Conservation (phyloP, 2,888 invertebrate genomes). For the Coecobrya sp. region DNA sequence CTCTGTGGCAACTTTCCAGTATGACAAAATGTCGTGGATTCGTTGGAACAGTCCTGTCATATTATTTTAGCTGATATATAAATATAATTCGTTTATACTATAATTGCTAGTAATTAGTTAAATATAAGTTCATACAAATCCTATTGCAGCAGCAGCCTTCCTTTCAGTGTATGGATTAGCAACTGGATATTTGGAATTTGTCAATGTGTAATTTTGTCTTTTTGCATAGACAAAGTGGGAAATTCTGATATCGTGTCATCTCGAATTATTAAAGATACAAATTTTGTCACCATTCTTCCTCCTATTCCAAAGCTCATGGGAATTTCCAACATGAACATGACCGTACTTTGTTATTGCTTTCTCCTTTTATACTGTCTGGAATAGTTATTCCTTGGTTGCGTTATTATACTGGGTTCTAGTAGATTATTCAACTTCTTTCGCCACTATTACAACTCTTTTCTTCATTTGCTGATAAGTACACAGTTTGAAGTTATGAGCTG, state of each 20-base stretch:
- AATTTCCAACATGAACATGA: constrained; percentile 45
- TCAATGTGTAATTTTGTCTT: not conserved
- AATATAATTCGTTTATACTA: too few species aligned
- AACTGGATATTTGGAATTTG: not conserved
- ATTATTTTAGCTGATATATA: too few species aligned
- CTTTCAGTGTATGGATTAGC: not conserved
- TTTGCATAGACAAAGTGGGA: constrained; percentile 48
- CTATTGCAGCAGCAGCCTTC: too few species aligned
- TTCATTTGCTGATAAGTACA: not conserved
- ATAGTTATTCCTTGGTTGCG: not conserved
- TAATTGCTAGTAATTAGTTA: too few species aligned
- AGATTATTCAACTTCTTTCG: not conserved
- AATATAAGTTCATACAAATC: too few species aligned
- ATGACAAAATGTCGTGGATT: constrained; percentile 12
- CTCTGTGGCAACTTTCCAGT: constrained; percentile 3
- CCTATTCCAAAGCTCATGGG: constrained; percentile 54
- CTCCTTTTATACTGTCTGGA: not conserved
- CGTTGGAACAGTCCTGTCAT: too few species aligned
- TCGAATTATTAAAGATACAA: constrained; percentile 59
- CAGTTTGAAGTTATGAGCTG: constrained; percentile 12
- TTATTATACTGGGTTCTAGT: not conserved
- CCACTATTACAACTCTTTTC: not conserved
- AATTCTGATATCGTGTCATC: constrained; percentile 59
- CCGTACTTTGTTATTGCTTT: constrained; percentile 29
- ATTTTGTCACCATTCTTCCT: constrained; percentile 68